Evolutionary conservation across 2,888 invertebrate species (phyloP).

Genomic region (Rambutsinella grinnellia): DNA sequence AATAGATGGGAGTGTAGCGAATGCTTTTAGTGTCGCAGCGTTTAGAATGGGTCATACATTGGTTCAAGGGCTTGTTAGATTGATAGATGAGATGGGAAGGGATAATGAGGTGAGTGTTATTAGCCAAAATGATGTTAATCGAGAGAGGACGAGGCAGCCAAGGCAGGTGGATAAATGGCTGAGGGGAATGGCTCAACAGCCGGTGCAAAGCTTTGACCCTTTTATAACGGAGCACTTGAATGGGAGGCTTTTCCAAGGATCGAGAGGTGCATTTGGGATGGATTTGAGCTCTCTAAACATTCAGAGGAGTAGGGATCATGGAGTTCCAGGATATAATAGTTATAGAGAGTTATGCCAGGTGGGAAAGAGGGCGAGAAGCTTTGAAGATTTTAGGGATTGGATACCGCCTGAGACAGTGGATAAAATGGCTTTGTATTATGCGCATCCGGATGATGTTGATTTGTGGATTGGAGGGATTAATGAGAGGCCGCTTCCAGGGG

Average conservation of each 20-base stretch:
- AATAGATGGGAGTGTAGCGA: conserved; percentile 60
- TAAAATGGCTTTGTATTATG: conserved; percentile 62
- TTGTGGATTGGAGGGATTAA: conserved; percentile 87
- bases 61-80: conserved; percentile 61
- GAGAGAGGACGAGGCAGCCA: conserved; percentile 55
- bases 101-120: conserved; percentile 68
- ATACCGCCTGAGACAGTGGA: conserved; percentile 61
- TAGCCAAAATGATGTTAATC: conserved; percentile 50
- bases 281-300: conserved; percentile 64
- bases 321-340: conserved; percentile 62
- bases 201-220: conserved; percentile 62
- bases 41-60: conserved; percentile 64
- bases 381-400: conserved; percentile 56
- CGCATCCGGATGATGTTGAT: conserved; percentile 77
- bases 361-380: conserved; percentile 54
- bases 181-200: conserved; percentile 62
- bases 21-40: conserved; percentile 63
- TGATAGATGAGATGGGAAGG: too few relatives aligned
- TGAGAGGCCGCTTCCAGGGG: conserved; percentile 83
- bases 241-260: conserved; percentile 60
- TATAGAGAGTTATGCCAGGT: conserved; percentile 63
- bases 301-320: conserved; percentile 58
- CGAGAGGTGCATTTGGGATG: conserved; percentile 57
- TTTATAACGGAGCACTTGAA: conserved; percentile 64
- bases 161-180: conserved; percentile 63